These are phyloP conservation scores for Aulostomus chinensis DNA, from an alignment of 2,797 vertebrate species.

Conservation along the genomic window DNA sequence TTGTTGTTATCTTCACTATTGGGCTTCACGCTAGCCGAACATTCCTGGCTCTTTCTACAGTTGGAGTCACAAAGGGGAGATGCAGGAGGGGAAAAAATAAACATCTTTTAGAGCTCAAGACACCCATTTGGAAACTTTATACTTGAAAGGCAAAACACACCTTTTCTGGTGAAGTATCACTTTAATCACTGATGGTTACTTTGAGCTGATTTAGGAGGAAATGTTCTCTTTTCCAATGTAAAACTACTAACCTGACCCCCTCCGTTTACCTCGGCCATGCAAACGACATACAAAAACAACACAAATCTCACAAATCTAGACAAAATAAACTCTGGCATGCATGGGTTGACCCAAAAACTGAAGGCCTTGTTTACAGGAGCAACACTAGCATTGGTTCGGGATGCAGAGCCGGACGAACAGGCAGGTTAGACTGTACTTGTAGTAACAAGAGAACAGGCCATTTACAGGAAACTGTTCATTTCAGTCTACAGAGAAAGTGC, in stretches of 20 bases:
- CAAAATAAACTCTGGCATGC: conserved; percentile 48
- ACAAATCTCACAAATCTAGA: conserved; percentile 10
- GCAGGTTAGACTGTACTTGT: conserved; percentile 55
- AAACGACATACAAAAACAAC: conserved; percentile 45
- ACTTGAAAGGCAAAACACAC: too few species aligned
- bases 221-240: background rate
- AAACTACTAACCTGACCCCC: background rate
- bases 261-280: background rate
- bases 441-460: conserved; percentile 49
- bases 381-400: conserved; percentile 57
- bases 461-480: conserved; percentile 42
- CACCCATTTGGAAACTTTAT: too few species aligned
- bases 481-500: conserved; percentile 19
- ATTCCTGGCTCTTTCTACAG: too few species aligned
- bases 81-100: too few species aligned
- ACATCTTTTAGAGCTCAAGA: too few species aligned
- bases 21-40: too few species aligned
- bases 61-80: too few species aligned
- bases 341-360: conserved; percentile 24
- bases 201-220: background rate
- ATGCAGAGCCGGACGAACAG: conserved; percentile 49
- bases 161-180: too few species aligned
- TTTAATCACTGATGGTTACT: too few species aligned
- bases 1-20: too few species aligned
- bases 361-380: conserved; percentile 57